Conservation (phyloP, 2,888 invertebrate genomes). For the Macrostomum cliftonense region DNA sequence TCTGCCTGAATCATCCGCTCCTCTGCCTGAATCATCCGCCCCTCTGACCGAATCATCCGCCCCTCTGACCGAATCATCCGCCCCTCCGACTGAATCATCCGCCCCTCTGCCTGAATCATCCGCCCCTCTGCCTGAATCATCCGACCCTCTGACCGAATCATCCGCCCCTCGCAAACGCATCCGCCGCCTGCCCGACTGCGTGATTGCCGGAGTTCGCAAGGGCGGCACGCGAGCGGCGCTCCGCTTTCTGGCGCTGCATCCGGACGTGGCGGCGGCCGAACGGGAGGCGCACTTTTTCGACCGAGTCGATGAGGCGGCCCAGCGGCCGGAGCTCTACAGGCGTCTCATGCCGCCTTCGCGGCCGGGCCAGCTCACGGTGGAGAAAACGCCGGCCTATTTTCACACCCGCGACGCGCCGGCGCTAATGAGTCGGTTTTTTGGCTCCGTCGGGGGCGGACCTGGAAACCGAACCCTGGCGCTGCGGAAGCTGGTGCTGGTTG, state of each 20-base stretch:
- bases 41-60: no score
- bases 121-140: no score
- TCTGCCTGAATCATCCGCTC: no score
- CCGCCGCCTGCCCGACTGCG: constrained; percentile 31
- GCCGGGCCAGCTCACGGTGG: constrained; percentile 75
- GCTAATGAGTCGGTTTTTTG: constrained; percentile 46
- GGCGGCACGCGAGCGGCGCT: constrained; percentile 38
- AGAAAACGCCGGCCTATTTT: constrained; percentile 94
- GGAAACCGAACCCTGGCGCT: neutral
- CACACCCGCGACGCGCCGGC: constrained; percentile 83
- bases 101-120: no score
- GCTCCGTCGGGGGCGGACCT: neutral
- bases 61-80: no score
- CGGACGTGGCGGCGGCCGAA: constrained; percentile 67
- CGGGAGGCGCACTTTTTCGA: constrained; percentile 95
- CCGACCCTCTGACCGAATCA: no score
- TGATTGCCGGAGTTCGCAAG: constrained; percentile 38
- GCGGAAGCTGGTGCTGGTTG: constrained; percentile 63
- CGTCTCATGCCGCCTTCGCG: constrained; percentile 75
- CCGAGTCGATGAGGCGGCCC: constrained; percentile 49
- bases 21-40: no score
- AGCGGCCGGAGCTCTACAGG: constrained; percentile 70
- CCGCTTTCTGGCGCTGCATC: constrained; percentile 32
- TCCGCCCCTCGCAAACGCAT: constrained; percentile 3
- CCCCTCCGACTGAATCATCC: no score